phyloP scores from a whole-genome alignment of 2,888 invertebrate genomes.

The Rhopalosiphum nymphaeae region DNA sequence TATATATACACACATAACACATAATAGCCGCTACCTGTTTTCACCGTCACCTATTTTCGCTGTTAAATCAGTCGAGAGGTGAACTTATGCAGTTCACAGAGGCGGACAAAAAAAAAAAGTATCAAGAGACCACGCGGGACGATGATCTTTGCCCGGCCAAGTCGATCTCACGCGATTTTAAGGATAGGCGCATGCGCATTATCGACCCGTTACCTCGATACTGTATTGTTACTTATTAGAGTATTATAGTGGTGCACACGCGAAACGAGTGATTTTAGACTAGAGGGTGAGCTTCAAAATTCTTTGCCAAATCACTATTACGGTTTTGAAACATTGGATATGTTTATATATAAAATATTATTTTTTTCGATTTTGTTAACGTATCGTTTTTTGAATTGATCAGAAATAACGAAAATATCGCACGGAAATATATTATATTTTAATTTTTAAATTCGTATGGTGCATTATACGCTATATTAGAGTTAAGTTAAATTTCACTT shows the following conservation, averaged over 20 bases:
- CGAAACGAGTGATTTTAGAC: background rate
- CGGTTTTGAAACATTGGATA: background rate
- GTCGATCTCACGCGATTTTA: background rate
- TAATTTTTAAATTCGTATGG: too few relatives aligned
- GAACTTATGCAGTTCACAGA: background rate
- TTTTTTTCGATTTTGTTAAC: too few relatives aligned
- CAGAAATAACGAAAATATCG: too few relatives aligned
- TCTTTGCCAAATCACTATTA: background rate
- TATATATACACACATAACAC: background rate
- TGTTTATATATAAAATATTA: too few relatives aligned
- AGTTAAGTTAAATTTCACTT: too few relatives aligned
- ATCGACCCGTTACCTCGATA: background rate
- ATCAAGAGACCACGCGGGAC: background rate
- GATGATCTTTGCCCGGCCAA: background rate
- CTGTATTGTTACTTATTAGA: background rate
- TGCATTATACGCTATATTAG: too few relatives aligned
- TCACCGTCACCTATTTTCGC: background rate
- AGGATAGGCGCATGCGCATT: background rate
- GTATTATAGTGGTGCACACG: background rate
- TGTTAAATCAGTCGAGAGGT: background rate
- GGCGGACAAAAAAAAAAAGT: background rate
- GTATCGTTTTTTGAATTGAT: too few relatives aligned
- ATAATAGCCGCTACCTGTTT: slow-evolving; percentile 13
- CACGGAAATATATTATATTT: too few relatives aligned
- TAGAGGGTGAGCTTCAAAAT: background rate